Base-by-base conservation (phyloP, 1,140 invertebrate species). In the Zaprionus vittiger region DNA sequence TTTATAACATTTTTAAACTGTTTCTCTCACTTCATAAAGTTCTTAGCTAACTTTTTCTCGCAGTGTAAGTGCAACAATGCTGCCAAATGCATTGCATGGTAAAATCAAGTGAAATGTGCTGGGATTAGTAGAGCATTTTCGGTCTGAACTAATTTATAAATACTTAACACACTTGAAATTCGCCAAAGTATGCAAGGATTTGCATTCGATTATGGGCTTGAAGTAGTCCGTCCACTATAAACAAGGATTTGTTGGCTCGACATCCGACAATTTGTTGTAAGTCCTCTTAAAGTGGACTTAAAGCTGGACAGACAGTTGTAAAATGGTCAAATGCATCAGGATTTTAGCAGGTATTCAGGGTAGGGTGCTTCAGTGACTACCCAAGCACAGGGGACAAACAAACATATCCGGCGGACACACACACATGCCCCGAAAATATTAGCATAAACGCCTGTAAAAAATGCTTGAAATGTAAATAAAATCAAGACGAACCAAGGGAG, bases 391-490 rank as follows among this genome's bases (percentile, higher is more conserved):
- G 15, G 38, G 31, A 34, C 41, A 47, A 47, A 47, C n/a, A 47
- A 47, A 47, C 41, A 47, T 47, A n/a, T 0, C n/a, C n/a, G 15
- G 15, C 6, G 15, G n/a, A n/a, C 15, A 6, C 69, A 54, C 26
- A 49, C 20, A 12, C 34, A 77, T 55, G 57, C 64, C 65, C 81
- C 80, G 41, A 75, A 79, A 66, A 91, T 82, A 90, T 90, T 90
- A 90, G 81, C 85, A 90, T 90, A 90, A 20, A 67, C 47, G 59
- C 62, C 55, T 71, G 68, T 68, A 66, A 79, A 75, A 75, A 82
- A 90, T 90, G 68, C 86, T 73, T 80, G 79, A 90, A 90, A 90
- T 90, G 85, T 90, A 90, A 90, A 90, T 90, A 90, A 90, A 91
- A 90, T 90, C 86, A 90, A 75, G 79, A 90, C 14, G 15, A 81